Conservation (phyloP, 2,888 invertebrate genomes). For the Nomada ruficornis region DNA sequence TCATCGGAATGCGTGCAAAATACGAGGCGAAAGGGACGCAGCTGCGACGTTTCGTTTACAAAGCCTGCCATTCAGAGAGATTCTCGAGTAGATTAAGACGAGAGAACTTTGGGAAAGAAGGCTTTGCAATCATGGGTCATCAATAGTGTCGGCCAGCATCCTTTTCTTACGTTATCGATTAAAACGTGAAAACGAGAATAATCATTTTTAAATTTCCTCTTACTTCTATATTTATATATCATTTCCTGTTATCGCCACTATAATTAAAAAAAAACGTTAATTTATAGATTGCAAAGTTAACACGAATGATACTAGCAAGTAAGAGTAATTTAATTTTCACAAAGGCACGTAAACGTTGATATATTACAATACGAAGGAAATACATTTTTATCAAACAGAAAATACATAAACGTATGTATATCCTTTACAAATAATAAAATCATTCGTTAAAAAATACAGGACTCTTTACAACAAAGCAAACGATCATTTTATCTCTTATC, state of each 20-base stretch:
- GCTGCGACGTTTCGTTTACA: slow-evolving; percentile 78
- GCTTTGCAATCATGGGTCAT: slow-evolving; percentile 19
- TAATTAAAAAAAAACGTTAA: not conserved
- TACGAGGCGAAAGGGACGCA: slow-evolving; percentile 72
- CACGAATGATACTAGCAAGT: not conserved
- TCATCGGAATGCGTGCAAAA: slow-evolving; percentile 78
- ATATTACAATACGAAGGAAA: slow-evolving; percentile 11
- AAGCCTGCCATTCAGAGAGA: slow-evolving; percentile 78
- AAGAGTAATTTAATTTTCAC: slow-evolving; percentile 14
- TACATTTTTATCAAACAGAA: slow-evolving; percentile 38
- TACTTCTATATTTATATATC: not conserved
- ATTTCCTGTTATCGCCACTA: not conserved
- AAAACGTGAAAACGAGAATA: not conserved
- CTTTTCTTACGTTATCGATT: slow-evolving; percentile 13
- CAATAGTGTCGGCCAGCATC: slow-evolving; percentile 1
- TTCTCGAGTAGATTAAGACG: slow-evolving; percentile 72
- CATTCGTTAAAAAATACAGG: not conserved
- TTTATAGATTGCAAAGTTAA: not conserved
- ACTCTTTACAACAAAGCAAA: not conserved
- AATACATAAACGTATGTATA: not conserved
- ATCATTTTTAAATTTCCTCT: not conserved
- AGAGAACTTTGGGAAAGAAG: slow-evolving; percentile 55
- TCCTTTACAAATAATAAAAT: slow-evolving; percentile 1
- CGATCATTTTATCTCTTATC: not conserved
- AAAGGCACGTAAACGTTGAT: slow-evolving; percentile 7